Evolutionary conservation across 23 tunicate genomes (phyloP).

Genomic region (Trididemnum clinides): DNA sequence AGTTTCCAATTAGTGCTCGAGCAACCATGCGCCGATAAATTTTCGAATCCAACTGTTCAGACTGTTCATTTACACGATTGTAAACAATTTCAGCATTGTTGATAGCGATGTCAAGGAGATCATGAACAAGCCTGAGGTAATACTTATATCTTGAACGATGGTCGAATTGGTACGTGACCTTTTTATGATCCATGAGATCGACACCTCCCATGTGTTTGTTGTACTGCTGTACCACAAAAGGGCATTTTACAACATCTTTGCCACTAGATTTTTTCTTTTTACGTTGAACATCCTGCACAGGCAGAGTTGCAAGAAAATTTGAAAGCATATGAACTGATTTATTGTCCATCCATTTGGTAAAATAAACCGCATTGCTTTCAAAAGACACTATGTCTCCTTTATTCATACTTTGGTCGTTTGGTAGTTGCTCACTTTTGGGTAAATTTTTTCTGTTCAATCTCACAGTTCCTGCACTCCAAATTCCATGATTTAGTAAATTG

Average conservation of each 20-base stretch:
- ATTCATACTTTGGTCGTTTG: not conserved
- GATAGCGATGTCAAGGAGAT: not conserved
- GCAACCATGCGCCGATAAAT: not conserved
- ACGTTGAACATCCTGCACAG: not conserved
- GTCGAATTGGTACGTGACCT: constrained; percentile 7
- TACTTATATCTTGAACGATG: not conserved
- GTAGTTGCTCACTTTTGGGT: not conserved
- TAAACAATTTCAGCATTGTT: not conserved
- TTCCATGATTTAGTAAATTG: not conserved
- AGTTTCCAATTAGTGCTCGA: not conserved
- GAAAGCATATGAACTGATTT: constrained; percentile 2
- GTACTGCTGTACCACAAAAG: not conserved
- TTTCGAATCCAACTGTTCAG: not conserved
- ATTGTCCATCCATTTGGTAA: constrained; percentile 14
- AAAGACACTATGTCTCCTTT: not conserved
- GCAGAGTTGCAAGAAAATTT: not conserved
- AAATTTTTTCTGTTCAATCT: not conserved
- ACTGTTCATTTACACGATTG: not conserved
- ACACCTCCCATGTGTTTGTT: not conserved
- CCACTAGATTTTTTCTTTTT: not conserved
- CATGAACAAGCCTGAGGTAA: not conserved
- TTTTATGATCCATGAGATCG: not conserved
- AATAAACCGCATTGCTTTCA: not conserved
- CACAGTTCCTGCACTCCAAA: constrained; percentile 9
- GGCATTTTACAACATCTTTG: not conserved